phyloP scores from a whole-genome alignment of 2,888 invertebrate species.

The Tachina fera region DNA sequence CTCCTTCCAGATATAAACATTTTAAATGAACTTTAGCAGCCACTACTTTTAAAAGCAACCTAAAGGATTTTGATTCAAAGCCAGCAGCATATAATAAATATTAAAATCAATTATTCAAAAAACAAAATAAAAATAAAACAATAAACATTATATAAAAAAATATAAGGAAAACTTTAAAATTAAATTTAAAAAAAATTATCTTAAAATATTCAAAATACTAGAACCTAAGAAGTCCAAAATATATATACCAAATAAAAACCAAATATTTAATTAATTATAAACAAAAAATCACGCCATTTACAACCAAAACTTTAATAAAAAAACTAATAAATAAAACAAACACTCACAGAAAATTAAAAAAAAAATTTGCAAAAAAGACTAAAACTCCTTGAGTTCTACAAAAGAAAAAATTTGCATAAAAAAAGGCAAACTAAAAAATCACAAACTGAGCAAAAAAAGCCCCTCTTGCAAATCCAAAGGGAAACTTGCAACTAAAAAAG shows the following conservation, averaged over 20 bases:
- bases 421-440: constrained; percentile 57
- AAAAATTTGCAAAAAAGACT: constrained; percentile 18
- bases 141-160: constrained; percentile 5
- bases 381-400: constrained; percentile 40
- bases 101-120: constrained; percentile 38
- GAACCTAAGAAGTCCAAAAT: constrained; percentile 68
- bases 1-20: constrained; percentile 77
- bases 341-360: constrained; percentile 39
- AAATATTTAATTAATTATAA: constrained; percentile 43
- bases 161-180: constrained; percentile 38
- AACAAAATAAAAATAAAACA: constrained; percentile 23
- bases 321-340: constrained; percentile 55
- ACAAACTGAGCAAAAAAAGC: constrained; percentile 21
- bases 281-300: constrained; percentile 70
- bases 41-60: constrained; percentile 67
- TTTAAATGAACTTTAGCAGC: constrained; percentile 73
- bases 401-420: constrained; percentile 38
- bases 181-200: constrained; percentile 47
- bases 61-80: constrained; percentile 63
- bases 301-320: constrained; percentile 43
- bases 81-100: constrained; percentile 56
- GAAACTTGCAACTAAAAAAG: constrained; percentile 26
- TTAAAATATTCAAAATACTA: constrained; percentile 55
- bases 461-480: constrained; percentile 20
- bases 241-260: constrained; percentile 37